Evolutionary conservation across 37 sponge, comb jelly and placozoan genomes (phyloP).

Genomic region (Cladorhizidae sp.): DNA sequence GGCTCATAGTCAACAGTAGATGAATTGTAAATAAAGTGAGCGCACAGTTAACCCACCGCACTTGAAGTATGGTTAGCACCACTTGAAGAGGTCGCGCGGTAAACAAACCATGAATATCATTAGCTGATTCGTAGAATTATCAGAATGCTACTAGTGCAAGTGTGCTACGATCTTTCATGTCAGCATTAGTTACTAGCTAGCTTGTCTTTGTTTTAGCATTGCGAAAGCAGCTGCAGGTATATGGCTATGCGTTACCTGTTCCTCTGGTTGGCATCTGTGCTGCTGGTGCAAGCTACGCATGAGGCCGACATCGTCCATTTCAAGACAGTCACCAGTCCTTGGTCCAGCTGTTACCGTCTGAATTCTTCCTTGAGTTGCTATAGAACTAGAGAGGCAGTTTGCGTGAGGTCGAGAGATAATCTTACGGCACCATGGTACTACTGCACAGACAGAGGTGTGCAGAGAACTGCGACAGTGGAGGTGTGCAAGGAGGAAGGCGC

Average conservation of each 20-base stretch:
- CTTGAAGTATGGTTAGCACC: too few species aligned
- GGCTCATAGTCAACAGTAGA: too few species aligned
- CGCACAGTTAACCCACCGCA: too few species aligned
- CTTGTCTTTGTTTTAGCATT: too few species aligned
- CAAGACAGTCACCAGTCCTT: background rate
- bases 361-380: constrained; percentile 24
- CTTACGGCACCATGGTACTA: constrained; percentile 38
- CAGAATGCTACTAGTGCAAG: too few species aligned
- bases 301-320: background rate
- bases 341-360: constrained; percentile 21
- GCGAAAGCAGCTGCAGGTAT: too few species aligned
- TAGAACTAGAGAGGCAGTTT: constrained; percentile 12
- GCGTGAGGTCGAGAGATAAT: constrained; percentile 12
- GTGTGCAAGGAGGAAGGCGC: background rate
- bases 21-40: too few species aligned
- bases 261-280: background rate
- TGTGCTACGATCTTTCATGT: too few species aligned
- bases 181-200: too few species aligned
- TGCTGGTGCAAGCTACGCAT: background rate
- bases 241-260: background rate
- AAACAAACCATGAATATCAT: too few species aligned
- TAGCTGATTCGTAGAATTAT: too few species aligned
- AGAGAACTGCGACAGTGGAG: constrained; percentile 8
- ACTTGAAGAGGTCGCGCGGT: too few species aligned
- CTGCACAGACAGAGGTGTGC: constrained; percentile 16